A percentile compares a stretch with the other conserved stretches of the same genome.
Conservation (phyloP, 2,888 invertebrate genomes). For the Athalia cordata region DNA sequence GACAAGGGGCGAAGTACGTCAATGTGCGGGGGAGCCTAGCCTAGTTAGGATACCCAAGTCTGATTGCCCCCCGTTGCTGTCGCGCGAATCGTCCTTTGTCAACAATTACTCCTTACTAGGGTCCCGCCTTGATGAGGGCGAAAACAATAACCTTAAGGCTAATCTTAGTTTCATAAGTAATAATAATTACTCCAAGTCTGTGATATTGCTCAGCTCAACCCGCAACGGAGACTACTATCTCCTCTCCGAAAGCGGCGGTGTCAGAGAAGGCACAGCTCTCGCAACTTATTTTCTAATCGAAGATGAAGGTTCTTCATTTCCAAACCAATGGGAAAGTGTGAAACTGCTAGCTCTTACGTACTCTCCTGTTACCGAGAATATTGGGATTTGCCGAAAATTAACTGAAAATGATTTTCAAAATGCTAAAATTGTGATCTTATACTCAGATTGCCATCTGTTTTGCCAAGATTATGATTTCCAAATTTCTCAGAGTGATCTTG, state of each 20-base stretch:
- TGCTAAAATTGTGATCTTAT: slow-evolving; percentile 35
- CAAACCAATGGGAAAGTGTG: slow-evolving; percentile 49
- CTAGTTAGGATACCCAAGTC: slow-evolving; percentile 74
- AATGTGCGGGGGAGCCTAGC: slow-evolving; percentile 72
- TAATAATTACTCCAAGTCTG: slow-evolving; percentile 72
- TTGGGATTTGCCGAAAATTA: slow-evolving; percentile 18
- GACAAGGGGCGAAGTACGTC: slow-evolving; percentile 66
- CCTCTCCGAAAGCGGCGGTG: slow-evolving; percentile 58
- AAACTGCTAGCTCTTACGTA: slow-evolving; percentile 57
- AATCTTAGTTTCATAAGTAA: slow-evolving; percentile 72
- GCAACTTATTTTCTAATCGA: slow-evolving; percentile 50
- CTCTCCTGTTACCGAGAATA: slow-evolving; percentile 53
- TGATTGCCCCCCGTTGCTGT: slow-evolving; percentile 71
- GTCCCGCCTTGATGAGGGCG: slow-evolving; percentile 70
- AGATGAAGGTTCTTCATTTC: slow-evolving; percentile 46
- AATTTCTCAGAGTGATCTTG: background rate
- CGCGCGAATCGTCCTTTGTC: slow-evolving; percentile 69
- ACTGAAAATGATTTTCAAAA: slow-evolving; percentile 34
- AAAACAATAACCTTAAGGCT: slow-evolving; percentile 73
- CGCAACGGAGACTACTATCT: slow-evolving; percentile 70
- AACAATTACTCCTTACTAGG: slow-evolving; percentile 72
- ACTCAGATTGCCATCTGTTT: slow-evolving; percentile 34
- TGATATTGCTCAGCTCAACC: slow-evolving; percentile 74
- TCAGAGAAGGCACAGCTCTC: slow-evolving; percentile 56
- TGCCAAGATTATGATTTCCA: slow-evolving; percentile 10